Evolutionary conservation across 2,113 vertebrate species (phyloP), one percentile per base, ranked within the genome.

Genomic region (Triplophysa siluroides): DNA sequence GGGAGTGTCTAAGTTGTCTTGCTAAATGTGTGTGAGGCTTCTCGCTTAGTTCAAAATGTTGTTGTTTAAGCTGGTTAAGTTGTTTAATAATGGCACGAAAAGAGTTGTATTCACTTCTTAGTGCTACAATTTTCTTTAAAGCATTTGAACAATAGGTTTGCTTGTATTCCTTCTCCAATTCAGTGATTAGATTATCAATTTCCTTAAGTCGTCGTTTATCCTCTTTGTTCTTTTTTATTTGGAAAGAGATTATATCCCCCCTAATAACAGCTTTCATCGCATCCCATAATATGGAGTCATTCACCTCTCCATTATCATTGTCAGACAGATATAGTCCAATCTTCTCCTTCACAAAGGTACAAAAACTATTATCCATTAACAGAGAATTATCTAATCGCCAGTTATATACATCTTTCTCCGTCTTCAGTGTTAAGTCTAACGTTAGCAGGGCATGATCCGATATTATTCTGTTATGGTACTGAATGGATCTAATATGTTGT

Each of bases 41-140:
- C 10, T 69, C 18, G 5, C 70, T 26, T 33, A 41, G 29, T 58
- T 73, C 52, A 60, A 73, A 73, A 60, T 73, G 19, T 12, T 18
- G 29, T 54, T 60, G 58, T 21, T 62, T 45, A 75, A 75, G 14
- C 64, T 64, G 62, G 4, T 18, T 33, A 64, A 62, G 9, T 10
- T 62, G 60, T 62, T 62, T 62, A 26, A 12, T 11, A 33, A 33
- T 63, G 2, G 61, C 61, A 63, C 29, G 61, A 63, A 63, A 29
- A 29, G 61, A 61, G 11, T 63, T 26, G 29, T 63, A 63, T 29
- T 63, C 61, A 29, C 61, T 63, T 63, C 61, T 63, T 24, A 63
- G 16, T 8, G 24, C 12, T 26, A 62, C 61, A 14, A 62, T 62
- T 62, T 6, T 62, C 13, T 62, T 62, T 62, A 29, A 26, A 29